Conservation (phyloP, 1,140 invertebrate genomes). For the Drosophila subobscura region DNA sequence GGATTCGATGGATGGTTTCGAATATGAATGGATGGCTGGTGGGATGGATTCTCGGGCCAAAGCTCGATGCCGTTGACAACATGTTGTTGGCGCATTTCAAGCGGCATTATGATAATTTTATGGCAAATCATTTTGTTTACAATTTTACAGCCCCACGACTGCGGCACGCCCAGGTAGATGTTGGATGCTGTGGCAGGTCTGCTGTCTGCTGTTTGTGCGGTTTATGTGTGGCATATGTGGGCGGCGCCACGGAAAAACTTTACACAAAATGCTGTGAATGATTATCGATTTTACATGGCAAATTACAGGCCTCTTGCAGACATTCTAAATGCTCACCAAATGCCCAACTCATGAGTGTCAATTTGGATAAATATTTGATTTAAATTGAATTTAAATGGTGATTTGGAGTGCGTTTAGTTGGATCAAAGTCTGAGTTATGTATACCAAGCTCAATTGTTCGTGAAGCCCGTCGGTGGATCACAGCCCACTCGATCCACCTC, state of each 20-base stretch:
- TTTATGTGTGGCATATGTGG: constrained; percentile 24
- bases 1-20: constrained; percentile 25
- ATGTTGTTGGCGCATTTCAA: constrained; percentile 79
- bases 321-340: not conserved
- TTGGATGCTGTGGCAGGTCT: not conserved
- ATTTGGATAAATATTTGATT: constrained; percentile 44
- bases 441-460: constrained; percentile 3
- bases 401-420: not conserved
- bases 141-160: constrained; percentile 61
- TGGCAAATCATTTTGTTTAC: constrained; percentile 82
- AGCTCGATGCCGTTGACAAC: constrained; percentile 68
- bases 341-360: constrained; percentile 21
- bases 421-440: constrained; percentile 3
- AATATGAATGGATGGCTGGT: constrained; percentile 20
- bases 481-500: constrained; percentile 24
- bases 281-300: constrained; percentile 79
- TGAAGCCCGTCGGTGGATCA: constrained; percentile 40
- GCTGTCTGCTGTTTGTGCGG: too few relatives aligned
- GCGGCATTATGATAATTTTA: constrained; percentile 80
- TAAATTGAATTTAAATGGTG: constrained; percentile 19
- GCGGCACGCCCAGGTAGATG: constrained; percentile 40
- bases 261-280: constrained; percentile 74
- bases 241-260: constrained; percentile 45
- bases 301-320: constrained; percentile 52
- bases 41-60: constrained; percentile 1